Base-by-base conservation (phyloP, 2,888 invertebrate genomes). In the Amblyteles armatorius region DNA sequence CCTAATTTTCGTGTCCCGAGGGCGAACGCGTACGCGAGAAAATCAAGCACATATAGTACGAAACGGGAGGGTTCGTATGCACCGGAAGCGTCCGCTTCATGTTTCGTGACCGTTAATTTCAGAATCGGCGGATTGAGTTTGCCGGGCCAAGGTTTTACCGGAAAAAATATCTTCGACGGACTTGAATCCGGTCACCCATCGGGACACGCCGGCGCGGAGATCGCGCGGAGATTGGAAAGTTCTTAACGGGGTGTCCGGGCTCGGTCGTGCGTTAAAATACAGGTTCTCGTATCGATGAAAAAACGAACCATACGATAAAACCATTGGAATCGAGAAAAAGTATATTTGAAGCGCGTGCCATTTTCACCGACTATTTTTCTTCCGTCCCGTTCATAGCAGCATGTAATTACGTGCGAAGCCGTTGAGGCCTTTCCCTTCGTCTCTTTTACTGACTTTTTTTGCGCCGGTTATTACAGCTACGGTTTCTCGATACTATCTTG, bases 1-100 rank as follows among this genome's bases (percentile, higher is more conserved):
- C 86, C 84, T 88, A 91, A 91, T 92, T 91, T 84, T 74, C 79
- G 33, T 83, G 65, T 84, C 83, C 86, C 86, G 78, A 79, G 87
- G 89, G 87, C 84, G 88, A 88, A 84, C 83, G 71, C 76, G 87
- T 63, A 50, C 63, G 16, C 73, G 52, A 72, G 74, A 78, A 89
- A 90, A 88, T 89, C 83, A 82, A 71, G 74, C 22, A 22, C 36
- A 36, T 48, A 55, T 52, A 71, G n/a, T 69, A 55, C 26, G 57
- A 57, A 26, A 2, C 57, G 57, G 3, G 0, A 26, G 48, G 57
- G 79, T 11, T 65, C 69, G 26, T 44, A 29, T 26, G 36, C 40
- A 44, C 22, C 13, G 11, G 16, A 16, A 60, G 60, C 22, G 57
- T 57, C 3, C 48, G 44, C 40, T n/a, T 7, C 29, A 22, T 3